Percentiles rank a stretch among this genome's conserved stretches.
Evolutionary conservation across 2,797 vertebrate genomes (phyloP).

Genomic region (Sebastes aleutianus): DNA sequence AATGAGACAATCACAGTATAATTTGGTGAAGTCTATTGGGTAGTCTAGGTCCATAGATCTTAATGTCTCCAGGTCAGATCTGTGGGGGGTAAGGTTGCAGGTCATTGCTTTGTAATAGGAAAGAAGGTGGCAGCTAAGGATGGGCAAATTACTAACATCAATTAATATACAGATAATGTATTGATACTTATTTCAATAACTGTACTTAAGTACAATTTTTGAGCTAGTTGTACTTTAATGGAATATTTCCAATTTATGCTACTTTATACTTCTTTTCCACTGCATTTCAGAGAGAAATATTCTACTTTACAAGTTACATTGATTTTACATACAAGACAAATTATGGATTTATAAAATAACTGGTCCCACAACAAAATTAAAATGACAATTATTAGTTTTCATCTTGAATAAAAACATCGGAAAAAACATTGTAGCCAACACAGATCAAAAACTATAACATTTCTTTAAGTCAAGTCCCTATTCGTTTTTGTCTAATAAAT

Average conservation of each 20-base stretch:
- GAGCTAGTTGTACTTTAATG: no score
- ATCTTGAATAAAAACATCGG: no score
- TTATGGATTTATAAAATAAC: not conserved
- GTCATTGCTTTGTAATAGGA: not conserved
- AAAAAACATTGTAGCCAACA: no score
- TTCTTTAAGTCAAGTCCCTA: no score
- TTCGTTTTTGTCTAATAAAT: no score
- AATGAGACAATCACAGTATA: not conserved
- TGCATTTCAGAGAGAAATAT: not conserved
- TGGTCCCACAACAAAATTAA: no score
- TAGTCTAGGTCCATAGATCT: not conserved
- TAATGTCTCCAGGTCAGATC: not conserved
- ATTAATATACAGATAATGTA: not conserved
- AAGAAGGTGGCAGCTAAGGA: not conserved
- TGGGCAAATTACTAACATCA: no score
- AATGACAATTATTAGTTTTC: no score
- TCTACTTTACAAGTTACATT: not conserved
- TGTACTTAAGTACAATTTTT: no score
- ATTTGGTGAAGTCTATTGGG: not conserved
- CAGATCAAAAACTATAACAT: no score
- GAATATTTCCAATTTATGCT: not conserved
- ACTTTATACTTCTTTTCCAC: not conserved
- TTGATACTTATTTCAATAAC: not conserved
- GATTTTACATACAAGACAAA: not conserved
- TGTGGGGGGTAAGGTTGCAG: not conserved